phyloP scores from a whole-genome alignment of 2,888 invertebrate species.

The Drosophila limbata region DNA sequence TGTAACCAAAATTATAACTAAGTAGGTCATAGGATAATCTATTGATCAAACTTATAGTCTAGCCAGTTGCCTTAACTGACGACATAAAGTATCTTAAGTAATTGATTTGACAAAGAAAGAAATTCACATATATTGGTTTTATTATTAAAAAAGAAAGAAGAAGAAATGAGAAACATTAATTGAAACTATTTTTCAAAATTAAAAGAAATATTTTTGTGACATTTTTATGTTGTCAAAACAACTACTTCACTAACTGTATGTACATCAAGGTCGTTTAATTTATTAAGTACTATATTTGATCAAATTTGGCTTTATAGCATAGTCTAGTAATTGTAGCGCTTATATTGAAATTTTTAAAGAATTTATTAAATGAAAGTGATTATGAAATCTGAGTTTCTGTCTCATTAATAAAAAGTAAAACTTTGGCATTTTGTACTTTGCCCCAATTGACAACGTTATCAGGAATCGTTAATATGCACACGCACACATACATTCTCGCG shows the following conservation, averaged over 20 bases:
- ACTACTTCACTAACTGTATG: background rate
- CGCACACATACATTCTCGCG: background rate
- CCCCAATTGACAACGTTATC: conserved; percentile 40
- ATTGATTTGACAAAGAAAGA: background rate
- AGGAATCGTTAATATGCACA: conserved; percentile 11
- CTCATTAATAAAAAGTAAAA: conserved; percentile 30
- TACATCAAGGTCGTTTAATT: conserved; percentile 13
- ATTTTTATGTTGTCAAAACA: background rate
- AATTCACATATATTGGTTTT: background rate
- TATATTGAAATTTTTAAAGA: conserved; percentile 16
- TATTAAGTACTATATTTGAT: conserved; percentile 32
- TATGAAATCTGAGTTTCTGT: conserved; percentile 13
- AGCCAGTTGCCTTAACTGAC: conserved; percentile 3
- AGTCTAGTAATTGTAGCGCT: conserved; percentile 25
- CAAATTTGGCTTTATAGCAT: conserved; percentile 10
- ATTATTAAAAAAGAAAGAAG: too few species aligned
- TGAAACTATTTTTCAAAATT: too few species aligned
- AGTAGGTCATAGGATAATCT: conserved; percentile 1
- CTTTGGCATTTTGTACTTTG: conserved; percentile 57
- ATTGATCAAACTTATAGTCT: conserved; percentile 1
- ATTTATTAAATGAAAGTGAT: conserved; percentile 53
- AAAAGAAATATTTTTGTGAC: too few species aligned
- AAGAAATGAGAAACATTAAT: too few species aligned
- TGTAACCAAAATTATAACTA: conserved; percentile 11
- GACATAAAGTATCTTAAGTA: background rate